Base-by-base conservation (phyloP, 2,797 vertebrate genomes). In the Chelon labrosus region DNA sequence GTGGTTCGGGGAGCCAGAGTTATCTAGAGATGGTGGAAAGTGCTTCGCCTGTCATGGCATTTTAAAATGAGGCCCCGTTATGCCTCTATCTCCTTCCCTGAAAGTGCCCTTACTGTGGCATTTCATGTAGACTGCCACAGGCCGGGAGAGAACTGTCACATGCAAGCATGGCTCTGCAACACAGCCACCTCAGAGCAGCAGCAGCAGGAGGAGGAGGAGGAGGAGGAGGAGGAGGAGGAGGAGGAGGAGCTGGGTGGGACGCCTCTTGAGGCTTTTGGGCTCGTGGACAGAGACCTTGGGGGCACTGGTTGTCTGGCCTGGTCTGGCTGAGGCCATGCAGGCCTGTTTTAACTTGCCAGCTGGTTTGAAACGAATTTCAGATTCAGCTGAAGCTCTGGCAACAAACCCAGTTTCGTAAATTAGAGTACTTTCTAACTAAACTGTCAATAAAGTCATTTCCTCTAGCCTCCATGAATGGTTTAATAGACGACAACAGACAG, bases 321-420 rank as follows among this genome's bases (percentile, higher is more conserved):
- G 74, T 64, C 68, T 72, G 64, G 44, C 19, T 10, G 46, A 72
- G 61, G 53, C 41, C 70, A 67, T 0, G 8, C 16, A 37, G 70
- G 41, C 85, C 58, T 87, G 83, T 86, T 79, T 74, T 25, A 71
- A 84, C 82, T 73, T 5, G 83, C 80, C 73, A 51, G 16, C n/a
- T 14, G 31, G 20, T 62, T 49, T 14, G 5, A 57, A 46, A 39
- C 49, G n/a, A 58, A 37, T 57, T 75, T 64, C 49, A 25, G 58
- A 59, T 42, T 10, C 37, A 17, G 3, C 41, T 62, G 55, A 54
- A 52, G 37, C 1, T 3, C 13, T n/a, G 10, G 12, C 11, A 7
- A 59, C 25, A 65, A 55, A 58, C 17, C 8, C 16, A 38, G 31
- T 35, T 35, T 35, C 31, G 31, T 27, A 4, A 27, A 35, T 35